Conservation (phyloP, 2,113 vertebrate species). For the Sorex araneus region DNA sequence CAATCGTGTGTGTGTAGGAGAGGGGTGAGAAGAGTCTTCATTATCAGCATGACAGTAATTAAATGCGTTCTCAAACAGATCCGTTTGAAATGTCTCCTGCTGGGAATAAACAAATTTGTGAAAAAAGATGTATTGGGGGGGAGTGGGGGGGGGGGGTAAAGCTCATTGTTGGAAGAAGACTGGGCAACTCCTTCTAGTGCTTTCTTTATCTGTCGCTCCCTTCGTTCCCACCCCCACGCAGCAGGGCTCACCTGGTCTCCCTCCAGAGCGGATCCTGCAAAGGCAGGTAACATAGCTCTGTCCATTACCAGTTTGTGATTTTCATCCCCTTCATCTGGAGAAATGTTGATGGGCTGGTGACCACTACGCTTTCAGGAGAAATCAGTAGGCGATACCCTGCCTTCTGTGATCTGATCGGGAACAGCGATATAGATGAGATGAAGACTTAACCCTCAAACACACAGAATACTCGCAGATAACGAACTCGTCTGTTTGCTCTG, state of each 20-base stretch:
- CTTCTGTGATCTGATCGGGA: background rate
- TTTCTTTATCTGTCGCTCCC: background rate
- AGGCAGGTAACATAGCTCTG: background rate
- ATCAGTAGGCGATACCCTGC: background rate
- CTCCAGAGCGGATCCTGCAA: background rate
- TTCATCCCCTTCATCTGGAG: background rate
- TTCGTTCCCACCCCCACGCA: background rate
- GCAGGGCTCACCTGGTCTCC: background rate
- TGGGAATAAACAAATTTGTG: slow-evolving; percentile 62
- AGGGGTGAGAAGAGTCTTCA: slow-evolving; percentile 45
- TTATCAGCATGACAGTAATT: slow-evolving; percentile 68
- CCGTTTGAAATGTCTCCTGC: slow-evolving; percentile 59
- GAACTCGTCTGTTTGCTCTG: background rate
- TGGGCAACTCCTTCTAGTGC: background rate
- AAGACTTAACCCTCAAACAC: background rate
- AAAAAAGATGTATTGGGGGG: slow-evolving; percentile 37
- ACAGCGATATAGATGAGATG: too few species aligned
- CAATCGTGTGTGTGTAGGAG: slow-evolving; percentile 37
- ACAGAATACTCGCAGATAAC: too few species aligned
- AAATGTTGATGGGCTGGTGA: fast-evolving
- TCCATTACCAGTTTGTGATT: background rate
- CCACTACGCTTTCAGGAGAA: background rate
- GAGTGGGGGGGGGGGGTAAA: background rate
- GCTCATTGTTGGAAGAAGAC: background rate
- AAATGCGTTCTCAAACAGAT: slow-evolving; percentile 61